phyloP scores from a whole-genome alignment of 2,888 invertebrate species.

The Drosophila prostipennis region DNA sequence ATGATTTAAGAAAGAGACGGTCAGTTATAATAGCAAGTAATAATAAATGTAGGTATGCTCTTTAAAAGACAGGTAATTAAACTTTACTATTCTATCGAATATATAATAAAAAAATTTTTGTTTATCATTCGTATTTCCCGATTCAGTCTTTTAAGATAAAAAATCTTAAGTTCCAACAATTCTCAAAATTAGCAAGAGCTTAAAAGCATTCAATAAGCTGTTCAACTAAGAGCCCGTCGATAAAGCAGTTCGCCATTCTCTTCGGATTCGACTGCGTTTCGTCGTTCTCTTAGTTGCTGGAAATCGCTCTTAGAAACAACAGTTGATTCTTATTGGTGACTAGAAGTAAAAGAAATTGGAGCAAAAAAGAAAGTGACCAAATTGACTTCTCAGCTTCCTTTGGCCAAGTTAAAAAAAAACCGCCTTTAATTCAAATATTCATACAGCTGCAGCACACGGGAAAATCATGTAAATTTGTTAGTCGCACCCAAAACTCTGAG shows the following conservation, averaged over 20 bases:
- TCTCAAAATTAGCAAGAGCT: too few relatives aligned
- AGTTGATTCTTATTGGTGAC: slow-evolving; percentile 34
- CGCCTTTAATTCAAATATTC: slow-evolving; percentile 7
- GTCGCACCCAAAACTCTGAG: slow-evolving; percentile 1
- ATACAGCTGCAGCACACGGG: slow-evolving; percentile 20
- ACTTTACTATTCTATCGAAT: too few relatives aligned
- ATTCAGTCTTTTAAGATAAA: too few relatives aligned
- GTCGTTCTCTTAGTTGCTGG: slow-evolving; percentile 10
- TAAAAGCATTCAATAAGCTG: slow-evolving; percentile 4
- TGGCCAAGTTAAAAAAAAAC: background rate
- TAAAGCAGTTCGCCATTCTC: slow-evolving; percentile 39
- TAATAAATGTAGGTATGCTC: too few relatives aligned
- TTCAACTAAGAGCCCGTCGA: slow-evolving; percentile 13
- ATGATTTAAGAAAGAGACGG: too few relatives aligned
- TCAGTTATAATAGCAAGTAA: too few relatives aligned
- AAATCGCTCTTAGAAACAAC: slow-evolving; percentile 12
- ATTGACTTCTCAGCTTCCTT: background rate
- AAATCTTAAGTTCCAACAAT: too few relatives aligned
- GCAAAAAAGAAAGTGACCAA: slow-evolving; percentile 9
- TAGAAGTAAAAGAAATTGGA: slow-evolving; percentile 1
- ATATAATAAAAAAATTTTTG: too few relatives aligned
- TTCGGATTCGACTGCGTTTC: background rate
- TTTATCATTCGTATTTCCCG: too few relatives aligned
- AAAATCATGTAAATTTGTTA: slow-evolving; percentile 29
- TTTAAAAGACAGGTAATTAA: too few relatives aligned